These are phyloP conservation scores for Corythornis madagascariensis DNA, from an alignment of 2,113 vertebrate species.

Conservation along the genomic window DNA sequence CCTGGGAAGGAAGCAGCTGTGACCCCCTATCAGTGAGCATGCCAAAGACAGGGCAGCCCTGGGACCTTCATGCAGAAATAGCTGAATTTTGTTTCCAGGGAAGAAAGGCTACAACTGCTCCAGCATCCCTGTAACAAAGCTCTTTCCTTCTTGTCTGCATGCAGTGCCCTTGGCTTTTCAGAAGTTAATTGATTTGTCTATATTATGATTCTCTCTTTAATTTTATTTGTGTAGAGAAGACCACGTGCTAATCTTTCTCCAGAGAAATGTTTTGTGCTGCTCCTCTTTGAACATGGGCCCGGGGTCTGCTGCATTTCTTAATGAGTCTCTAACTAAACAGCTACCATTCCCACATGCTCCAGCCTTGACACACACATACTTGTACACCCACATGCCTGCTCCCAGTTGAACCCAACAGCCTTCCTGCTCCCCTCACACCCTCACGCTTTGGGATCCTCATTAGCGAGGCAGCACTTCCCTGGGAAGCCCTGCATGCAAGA, in stretches of 20 bases:
- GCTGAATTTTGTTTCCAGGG: not conserved
- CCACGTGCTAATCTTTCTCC: constrained; percentile 14
- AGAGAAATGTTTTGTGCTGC: constrained; percentile 10
- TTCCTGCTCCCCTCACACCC: accelerated
- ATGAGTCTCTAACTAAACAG: constrained; percentile 14
- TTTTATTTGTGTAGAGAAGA: constrained; percentile 58
- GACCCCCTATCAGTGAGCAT: accelerated
- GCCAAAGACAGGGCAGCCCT: not conserved
- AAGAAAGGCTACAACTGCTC: not conserved
- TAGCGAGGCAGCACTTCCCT: not conserved
- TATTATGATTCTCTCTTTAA: constrained; percentile 31
- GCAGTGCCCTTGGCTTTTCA: constrained; percentile 30
- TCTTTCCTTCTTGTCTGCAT: not conserved
- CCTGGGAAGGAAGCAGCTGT: not conserved
- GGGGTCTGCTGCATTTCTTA: not conserved
- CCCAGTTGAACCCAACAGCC: not conserved
- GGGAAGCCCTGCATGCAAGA: accelerated
- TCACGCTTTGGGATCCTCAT: not conserved
- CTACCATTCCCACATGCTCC: constrained; percentile 2
- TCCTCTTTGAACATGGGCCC: constrained; percentile 37
- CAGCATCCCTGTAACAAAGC: not conserved
- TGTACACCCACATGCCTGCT: constrained; percentile 8
- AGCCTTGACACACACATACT: constrained; percentile 18
- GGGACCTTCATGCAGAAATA: not conserved
- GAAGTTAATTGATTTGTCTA: constrained; percentile 57